Base-by-base conservation (phyloP, 2,888 invertebrate species). In the Drosophila basisetae region DNA sequence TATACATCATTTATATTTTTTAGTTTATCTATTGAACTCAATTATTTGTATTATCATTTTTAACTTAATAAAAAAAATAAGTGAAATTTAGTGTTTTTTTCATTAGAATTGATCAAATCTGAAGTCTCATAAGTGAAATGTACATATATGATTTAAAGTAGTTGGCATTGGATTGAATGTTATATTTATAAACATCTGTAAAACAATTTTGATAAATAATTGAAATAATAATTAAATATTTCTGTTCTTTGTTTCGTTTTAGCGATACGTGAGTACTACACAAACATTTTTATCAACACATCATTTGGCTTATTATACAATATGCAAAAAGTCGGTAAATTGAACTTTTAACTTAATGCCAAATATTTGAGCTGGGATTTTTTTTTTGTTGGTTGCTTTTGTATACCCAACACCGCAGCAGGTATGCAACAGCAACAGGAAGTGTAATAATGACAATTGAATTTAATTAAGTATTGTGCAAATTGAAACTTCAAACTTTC, bases 201-300 rank as follows among this genome's bases (percentile, higher is more conserved):
- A 10, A 28, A 1, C 5, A 18, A 18, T 18, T 50, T 1, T 49
- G 13, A 10, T 10, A 30, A 50, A 6, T 11, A 30, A 18, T 47
- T 68, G 16, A 22, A 47, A 54, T 50, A 37, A 58, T 22, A 25
- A 53, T 41, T 25, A 68, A 49, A 62, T 37, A 11, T 33, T 53
- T 55, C 63, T 52, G 53, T 30, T 7, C 37, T 56, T 59, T 58
- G 28, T 72, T 65, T 90, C 78, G 22, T 91, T 91, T n/a, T 84
- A 91, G 91, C 73, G 91, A 91, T 80, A 85, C 90, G 91, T 91
- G 89, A 91, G 91, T 91, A 87, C 47, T 2, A 0, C 62, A 13
- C 56, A 33, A 55, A 5, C 66, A 61, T 68, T 71, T 25, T 53
- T 35, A 56, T 53, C 28, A 62, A 53, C n/a, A 63, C 65, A 59